These are phyloP conservation scores for Polypterus bichir DNA, from an alignment of 2,113 vertebrate species.

Conservation along the genomic window DNA sequence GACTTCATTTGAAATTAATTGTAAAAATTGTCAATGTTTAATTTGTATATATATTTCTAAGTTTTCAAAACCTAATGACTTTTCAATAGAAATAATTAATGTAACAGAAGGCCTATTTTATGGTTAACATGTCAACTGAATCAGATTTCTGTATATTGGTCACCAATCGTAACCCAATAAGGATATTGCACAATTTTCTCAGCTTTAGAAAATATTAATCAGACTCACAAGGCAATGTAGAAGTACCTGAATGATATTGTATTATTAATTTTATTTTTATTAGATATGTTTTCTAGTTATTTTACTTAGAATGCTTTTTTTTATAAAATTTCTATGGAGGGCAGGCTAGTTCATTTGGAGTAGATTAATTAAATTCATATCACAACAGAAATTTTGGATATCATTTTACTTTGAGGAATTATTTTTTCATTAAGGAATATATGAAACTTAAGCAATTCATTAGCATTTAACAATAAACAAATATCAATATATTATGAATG, in stretches of 20 bases:
- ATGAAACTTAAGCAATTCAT: too few relatives aligned
- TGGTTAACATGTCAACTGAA: conserved; percentile 23
- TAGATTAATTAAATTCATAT: conserved; percentile 24
- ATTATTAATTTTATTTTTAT: conserved; percentile 8
- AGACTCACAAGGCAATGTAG: conserved; percentile 7
- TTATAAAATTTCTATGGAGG: conserved; percentile 21
- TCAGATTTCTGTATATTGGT: conserved; percentile 12
- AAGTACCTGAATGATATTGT: conserved; percentile 13
- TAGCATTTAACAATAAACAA: too few relatives aligned
- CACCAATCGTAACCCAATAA: conserved; percentile 22
- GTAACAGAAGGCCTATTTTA: conserved; percentile 30
- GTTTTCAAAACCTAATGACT: conserved; percentile 20
- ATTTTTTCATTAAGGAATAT: conserved; percentile 3
- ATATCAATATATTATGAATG: too few relatives aligned
- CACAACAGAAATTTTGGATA: conserved; percentile 39
- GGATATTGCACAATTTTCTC: conserved; percentile 23
- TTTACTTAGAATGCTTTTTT: conserved; percentile 19
- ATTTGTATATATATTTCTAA: conserved; percentile 33
- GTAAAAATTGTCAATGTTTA: conserved; percentile 14
- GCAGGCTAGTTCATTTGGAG: conserved; percentile 26
- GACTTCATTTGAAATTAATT: conserved; percentile 10
- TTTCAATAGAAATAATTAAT: conserved; percentile 6
- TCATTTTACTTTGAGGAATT: conserved; percentile 27
- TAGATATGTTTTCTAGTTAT: conserved; percentile 21
- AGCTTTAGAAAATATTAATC: background rate